Base-by-base conservation (phyloP, 2,797 vertebrate genomes). In the Bradypus variegatus region DNA sequence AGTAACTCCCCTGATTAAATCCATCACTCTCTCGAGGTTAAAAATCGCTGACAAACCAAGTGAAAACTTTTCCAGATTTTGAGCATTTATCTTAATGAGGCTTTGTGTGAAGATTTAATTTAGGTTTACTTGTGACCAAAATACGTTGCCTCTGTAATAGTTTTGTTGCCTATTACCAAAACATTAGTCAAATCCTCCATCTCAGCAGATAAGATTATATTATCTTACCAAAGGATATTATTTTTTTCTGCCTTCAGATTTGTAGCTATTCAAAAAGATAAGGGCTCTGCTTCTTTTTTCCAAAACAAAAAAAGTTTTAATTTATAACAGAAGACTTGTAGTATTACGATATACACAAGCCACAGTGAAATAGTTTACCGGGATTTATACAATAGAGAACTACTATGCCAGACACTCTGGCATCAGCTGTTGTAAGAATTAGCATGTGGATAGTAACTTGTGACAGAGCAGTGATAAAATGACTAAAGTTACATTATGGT, bases 21-120 rank as follows among this genome's bases (percentile, higher is more conserved):
- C 60, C 38, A 86, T 33, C 29, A 88, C 10, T 12, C 41, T 93
- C 48, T 75, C 38, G 89, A 62, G 82, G 58, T 33, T 69, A 89
- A 92, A 45, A 92, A 90, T 18, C 86, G 48, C 83, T 93, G 36
- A 29, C 15, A 93, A 92, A 91, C n/a, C 38, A 80, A 92, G 50
- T 58, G 41, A 90, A 84, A 80, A 58, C 2, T 41, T 76, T 81
- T 62, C 60, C 82, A 92, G 90, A 91, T 88, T 88, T 93, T 83
- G 60, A 93, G 75, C 79, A 90, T 91, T 92, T 89, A 60, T 60
- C 41, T 89, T 69, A 94, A 90, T 88, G 69, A 11, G 86, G 72
- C 87, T 89, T 89, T 88, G 55, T 73, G 53, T 94, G 55, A 94
- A 81, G 70, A 90, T 82, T 90, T 89, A 91, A 89, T 87, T 91